Percentiles rank a stretch among this genome's conserved stretches.
Conservation (phyloP, 2,888 invertebrate species). For the Drosophila demipolita region DNA sequence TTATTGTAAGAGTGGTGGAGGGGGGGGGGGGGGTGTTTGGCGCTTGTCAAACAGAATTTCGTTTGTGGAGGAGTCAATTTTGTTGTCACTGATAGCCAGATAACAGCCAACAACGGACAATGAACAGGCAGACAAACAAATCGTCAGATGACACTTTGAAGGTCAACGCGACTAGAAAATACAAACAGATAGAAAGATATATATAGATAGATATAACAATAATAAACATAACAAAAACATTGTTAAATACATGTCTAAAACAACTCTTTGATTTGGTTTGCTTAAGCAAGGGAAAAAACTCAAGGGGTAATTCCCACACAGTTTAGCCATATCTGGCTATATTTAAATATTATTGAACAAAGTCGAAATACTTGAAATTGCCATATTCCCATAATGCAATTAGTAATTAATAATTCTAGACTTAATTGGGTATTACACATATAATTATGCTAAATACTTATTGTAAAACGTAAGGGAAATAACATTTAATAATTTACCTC, state of each 20-base stretch:
- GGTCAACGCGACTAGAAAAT: conserved; percentile 15
- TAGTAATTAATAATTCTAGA: not conserved
- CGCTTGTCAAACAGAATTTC: not conserved
- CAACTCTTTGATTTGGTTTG: not conserved
- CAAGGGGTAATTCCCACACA: not conserved
- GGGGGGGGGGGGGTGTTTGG: too few species aligned
- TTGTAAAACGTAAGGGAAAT: not conserved
- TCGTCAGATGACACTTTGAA: conserved; percentile 13
- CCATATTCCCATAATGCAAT: not conserved
- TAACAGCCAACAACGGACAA: not conserved
- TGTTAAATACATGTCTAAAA: not conserved
- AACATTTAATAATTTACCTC: not conserved
- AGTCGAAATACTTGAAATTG: too few species aligned
- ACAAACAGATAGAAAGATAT: not conserved
- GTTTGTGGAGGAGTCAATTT: conserved; percentile 13
- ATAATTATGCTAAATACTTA: not conserved
- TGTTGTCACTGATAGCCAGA: conserved; percentile 16
- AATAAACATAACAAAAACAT: not conserved
- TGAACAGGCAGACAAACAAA: not conserved
- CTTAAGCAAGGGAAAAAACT: not conserved
- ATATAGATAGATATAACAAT: not conserved
- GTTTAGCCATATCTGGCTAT: not conserved
- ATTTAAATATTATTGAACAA: not conserved
- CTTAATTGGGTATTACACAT: not conserved
- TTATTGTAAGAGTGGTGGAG: too few species aligned